Evolutionary conservation across 1,140 invertebrate species (phyloP), one percentile per base, ranked within the genome.

Genomic region (Listronotus oregonensis): DNA sequence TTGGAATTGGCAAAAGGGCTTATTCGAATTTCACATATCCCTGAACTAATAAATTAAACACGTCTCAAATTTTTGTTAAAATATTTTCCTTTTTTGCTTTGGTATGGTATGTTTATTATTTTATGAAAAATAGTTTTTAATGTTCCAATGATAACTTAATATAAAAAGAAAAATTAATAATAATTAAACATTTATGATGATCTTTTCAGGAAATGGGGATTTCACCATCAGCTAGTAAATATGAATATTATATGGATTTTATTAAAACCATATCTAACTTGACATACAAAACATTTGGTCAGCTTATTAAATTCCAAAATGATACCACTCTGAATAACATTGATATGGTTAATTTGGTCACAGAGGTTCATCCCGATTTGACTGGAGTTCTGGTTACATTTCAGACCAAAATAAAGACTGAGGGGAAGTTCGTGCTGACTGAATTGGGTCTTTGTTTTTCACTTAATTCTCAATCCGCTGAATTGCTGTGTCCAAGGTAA

Each of bases 381-480:
- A 59, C 63, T 32, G 75, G 75, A 6, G 72, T 55, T 59, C 58
- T 77, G 17, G 70, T 74, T 7, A 77, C 77, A 15, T 76, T 73
- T 47, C 71, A 78, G 54, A 65, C 62, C 5, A 70, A 74, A 62
- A 52, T 61, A 6, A 73, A 74, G 65, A 68, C 67, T 1, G 67
- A 75, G 40, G 85, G 83, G 83, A 71, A 78, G 10, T 73, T 80
- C 9, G 81, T 84, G 8, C 80, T 85, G 76, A 83, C 83, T 0
- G 84, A 85, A 70, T 76, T 84, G 64, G 83, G 84, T 5, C 76
- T 84, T 21, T 85, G 84, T 68, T 78, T 80, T 63, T 80, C 82
- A 0, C 80, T 83, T 54, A 85, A 85, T 69, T 83, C 82, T 0
- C 72, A 71, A 64, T 75, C 77, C 69, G 40, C 69, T n/a, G 44